Evolutionary conservation across 2,797 vertebrate species (phyloP).

Genomic region (Epinephelus awoara): DNA sequence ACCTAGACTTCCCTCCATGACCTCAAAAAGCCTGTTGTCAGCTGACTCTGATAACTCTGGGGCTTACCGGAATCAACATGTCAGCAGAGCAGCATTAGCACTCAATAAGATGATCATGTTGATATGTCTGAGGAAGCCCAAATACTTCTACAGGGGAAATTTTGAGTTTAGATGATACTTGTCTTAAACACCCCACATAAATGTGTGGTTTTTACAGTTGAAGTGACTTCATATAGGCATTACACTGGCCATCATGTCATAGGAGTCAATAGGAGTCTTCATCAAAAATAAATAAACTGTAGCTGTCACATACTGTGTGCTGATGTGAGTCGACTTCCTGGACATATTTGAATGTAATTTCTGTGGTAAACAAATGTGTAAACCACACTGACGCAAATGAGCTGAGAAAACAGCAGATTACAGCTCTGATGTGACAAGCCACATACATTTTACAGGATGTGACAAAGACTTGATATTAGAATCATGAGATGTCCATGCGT

Average conservation of each 20-base stretch:
- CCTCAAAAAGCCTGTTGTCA: not conserved
- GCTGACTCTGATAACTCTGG: not conserved
- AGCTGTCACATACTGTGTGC: not conserved
- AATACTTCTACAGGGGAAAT: not conserved
- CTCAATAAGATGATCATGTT: not conserved
- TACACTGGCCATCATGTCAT: not conserved
- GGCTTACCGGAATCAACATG: not conserved
- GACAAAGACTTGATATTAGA: not conserved
- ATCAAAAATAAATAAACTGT: no score
- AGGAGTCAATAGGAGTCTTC: not conserved
- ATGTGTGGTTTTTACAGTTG: not conserved
- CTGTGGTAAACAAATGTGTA: conserved; percentile 16
- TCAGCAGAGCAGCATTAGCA: not conserved
- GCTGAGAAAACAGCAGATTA: conserved; percentile 6
- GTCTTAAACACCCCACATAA: not conserved
- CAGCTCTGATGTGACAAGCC: not conserved
- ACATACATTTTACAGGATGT: not conserved
- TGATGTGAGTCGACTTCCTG: not conserved
- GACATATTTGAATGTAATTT: conserved; percentile 35
- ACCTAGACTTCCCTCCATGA: not conserved
- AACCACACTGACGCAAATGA: conserved; percentile 32
- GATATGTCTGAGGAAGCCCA: not conserved
- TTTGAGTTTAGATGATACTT: no score
- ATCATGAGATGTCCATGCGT: no score
- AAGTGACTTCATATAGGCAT: not conserved